Conservation (phyloP, 2,797 vertebrate species). For the Ctenopoma kingsleyae region DNA sequence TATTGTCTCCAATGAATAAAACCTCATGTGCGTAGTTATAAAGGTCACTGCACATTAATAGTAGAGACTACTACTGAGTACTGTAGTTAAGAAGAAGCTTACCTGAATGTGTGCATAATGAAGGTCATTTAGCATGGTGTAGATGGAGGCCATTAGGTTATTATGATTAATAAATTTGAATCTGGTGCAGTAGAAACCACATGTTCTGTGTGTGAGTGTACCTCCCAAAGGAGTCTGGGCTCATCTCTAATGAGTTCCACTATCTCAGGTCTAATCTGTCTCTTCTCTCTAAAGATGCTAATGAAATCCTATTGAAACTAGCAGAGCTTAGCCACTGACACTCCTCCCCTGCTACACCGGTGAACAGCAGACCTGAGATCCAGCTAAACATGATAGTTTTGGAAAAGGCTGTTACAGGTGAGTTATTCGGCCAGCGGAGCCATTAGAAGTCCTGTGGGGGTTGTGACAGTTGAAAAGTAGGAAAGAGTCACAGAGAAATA, state of each 20-base stretch:
- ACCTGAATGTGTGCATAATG: conserved; percentile 50
- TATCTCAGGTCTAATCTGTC: conserved; percentile 62
- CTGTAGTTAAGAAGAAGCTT: conserved; percentile 40
- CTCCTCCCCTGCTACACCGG: background rate
- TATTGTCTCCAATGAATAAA: conserved; percentile 43
- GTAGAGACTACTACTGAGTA: conserved; percentile 27
- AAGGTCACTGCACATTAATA: conserved; percentile 53
- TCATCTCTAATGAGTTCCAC: conserved; percentile 71
- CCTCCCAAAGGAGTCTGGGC: conserved; percentile 39
- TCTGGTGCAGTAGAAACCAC: conserved; percentile 34
- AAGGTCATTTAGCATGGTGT: conserved; percentile 61
- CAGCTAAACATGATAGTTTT: conserved; percentile 8
- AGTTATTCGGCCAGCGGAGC: conserved; percentile 14
- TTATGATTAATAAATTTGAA: conserved; percentile 74
- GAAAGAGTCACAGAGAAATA: background rate
- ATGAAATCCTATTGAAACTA: conserved; percentile 65
- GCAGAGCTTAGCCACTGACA: conserved; percentile 9
- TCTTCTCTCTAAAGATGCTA: conserved; percentile 55
- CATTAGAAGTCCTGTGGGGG: background rate
- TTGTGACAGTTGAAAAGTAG: background rate
- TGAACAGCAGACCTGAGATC: conserved; percentile 24
- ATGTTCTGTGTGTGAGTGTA: conserved; percentile 17
- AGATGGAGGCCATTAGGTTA: conserved; percentile 64
- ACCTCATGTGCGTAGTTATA: conserved; percentile 33
- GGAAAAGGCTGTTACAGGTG: conserved; percentile 12